Conservation (phyloP, 2,113 vertebrate genomes). For the Narcine bancroftii region DNA sequence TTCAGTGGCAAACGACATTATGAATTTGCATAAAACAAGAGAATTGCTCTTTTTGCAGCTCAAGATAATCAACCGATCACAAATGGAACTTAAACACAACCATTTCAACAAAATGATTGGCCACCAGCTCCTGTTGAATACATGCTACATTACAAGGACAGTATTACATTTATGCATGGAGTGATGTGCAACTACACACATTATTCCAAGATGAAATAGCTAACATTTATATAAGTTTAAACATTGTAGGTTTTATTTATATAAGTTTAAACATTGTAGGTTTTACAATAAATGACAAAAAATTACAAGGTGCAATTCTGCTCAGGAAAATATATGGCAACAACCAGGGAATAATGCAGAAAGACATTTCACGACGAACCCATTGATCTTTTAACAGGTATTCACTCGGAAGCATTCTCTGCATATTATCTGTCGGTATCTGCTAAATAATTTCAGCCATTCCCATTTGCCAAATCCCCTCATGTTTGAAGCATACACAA, state of each 20-base stretch:
- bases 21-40: neutral
- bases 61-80: neutral
- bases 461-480: neutral
- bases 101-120: neutral
- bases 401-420: neutral
- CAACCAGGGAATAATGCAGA: neutral
- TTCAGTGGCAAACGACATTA: neutral
- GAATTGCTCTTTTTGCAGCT: neutral
- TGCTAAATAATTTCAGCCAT: neutral
- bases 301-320: neutral
- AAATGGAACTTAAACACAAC: neutral
- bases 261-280: too few relatives aligned
- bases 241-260: neutral
- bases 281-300: too few relatives aligned
- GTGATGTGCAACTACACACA: neutral
- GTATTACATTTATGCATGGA: neutral
- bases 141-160: neutral
- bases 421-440: neutral
- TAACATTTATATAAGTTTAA: neutral
- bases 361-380: neutral
- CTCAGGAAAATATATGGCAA: neutral
- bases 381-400: too few relatives aligned
- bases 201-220: neutral
- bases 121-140: neutral
- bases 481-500: neutral